These are phyloP conservation scores for Tridacna gigas DNA, from an alignment of 2,888 invertebrate genomes.

Conservation along the genomic window DNA sequence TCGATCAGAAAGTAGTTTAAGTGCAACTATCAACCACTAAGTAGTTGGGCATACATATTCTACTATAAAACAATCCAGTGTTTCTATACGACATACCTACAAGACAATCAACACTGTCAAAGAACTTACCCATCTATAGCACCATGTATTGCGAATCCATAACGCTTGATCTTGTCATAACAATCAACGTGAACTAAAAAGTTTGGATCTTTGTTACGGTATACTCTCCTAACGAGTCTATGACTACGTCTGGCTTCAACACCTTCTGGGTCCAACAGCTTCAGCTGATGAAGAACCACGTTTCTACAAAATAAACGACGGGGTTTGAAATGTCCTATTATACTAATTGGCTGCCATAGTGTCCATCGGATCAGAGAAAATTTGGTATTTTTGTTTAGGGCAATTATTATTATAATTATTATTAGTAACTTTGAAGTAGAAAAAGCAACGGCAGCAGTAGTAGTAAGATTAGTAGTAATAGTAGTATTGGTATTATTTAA, in stretches of 20 bases:
- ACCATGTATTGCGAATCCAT: slow-evolving; percentile 25
- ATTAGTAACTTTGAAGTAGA: too few relatives aligned
- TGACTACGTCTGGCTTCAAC: not conserved
- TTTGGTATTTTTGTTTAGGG: not conserved
- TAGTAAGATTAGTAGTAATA: too few relatives aligned
- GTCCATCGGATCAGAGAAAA: not conserved
- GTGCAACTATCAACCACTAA: not conserved
- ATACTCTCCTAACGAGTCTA: not conserved
- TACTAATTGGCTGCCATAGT: not conserved
- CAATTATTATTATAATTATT: not conserved
- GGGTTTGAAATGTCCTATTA: too few relatives aligned
- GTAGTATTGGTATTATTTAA: not conserved
- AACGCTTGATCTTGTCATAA: slow-evolving; percentile 33
- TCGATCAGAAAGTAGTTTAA: not conserved
- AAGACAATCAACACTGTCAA: not conserved
- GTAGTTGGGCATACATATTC: not conserved
- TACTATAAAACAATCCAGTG: not conserved
- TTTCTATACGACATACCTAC: not conserved
- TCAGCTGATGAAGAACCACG: not conserved
- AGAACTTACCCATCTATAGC: slow-evolving; percentile 17
- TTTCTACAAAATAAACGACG: not conserved
- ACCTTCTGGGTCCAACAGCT: slow-evolving; percentile 4
- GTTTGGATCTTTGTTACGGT: slow-evolving; percentile 25
- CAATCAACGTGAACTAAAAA: slow-evolving; percentile 32
- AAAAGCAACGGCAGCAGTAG: too few relatives aligned